Percentiles rank a stretch among this genome's conserved stretches.
phyloP scores from a whole-genome alignment of 1,140 invertebrate species.

The Calephelis nemesis region DNA sequence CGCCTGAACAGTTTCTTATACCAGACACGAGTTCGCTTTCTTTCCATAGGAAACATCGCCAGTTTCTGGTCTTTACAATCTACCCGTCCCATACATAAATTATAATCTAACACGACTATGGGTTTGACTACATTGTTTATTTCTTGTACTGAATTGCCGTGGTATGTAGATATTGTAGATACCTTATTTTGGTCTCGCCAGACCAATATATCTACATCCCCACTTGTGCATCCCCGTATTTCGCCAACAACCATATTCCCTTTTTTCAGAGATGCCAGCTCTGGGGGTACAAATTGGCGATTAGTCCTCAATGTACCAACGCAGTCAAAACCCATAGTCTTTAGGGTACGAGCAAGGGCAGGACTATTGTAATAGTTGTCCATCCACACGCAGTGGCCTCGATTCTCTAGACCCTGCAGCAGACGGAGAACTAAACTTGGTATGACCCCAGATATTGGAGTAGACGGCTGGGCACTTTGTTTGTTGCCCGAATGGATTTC shows the following conservation, averaged over 20 bases:
- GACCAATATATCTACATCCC: slow-evolving; percentile 21
- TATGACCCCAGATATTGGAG: no score
- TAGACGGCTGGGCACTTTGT: no score
- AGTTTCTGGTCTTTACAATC: slow-evolving; percentile 29
- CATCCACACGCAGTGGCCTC: neutral
- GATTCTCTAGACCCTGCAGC: neutral
- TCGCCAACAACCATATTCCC: neutral
- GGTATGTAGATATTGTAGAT: slow-evolving; percentile 24
- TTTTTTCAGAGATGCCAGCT: neutral
- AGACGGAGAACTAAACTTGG: no score
- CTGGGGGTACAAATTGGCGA: neutral
- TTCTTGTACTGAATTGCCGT: slow-evolving; percentile 19
- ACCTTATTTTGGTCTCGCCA: slow-evolving; percentile 27
- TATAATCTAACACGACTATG: slow-evolving; percentile 23
- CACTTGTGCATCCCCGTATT: slow-evolving; percentile 7
- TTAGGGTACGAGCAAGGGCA: slow-evolving; percentile 1
- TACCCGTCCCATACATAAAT: slow-evolving; percentile 24
- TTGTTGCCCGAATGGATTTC: no score
- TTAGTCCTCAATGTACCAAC: neutral
- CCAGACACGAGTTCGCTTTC: slow-evolving; percentile 24
- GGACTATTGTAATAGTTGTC: slow-evolving; percentile 4
- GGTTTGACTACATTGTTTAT: slow-evolving; percentile 19
- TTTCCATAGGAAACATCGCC: slow-evolving; percentile 25
- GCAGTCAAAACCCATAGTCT: slow-evolving; percentile 4
- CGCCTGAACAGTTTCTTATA: slow-evolving; percentile 20